These are phyloP conservation scores for Merodon equestris DNA, from an alignment of 2,888 invertebrate genomes.

Conservation along the genomic window DNA sequence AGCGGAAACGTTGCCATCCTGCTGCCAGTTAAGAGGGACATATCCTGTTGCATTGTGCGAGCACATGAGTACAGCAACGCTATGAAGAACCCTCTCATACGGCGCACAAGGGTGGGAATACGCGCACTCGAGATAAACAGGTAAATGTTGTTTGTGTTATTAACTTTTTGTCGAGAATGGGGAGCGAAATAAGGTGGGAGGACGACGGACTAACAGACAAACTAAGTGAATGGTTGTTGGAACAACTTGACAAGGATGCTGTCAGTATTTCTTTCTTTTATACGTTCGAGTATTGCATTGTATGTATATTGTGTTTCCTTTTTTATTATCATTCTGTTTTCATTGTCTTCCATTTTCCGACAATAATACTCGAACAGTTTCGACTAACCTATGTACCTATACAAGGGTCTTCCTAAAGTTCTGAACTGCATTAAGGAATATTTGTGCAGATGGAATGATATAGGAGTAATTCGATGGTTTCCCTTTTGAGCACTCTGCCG, in stretches of 20 bases:
- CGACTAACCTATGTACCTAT: not conserved
- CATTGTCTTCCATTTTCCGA: slow-evolving; percentile 45
- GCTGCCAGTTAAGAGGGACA: slow-evolving; percentile 58
- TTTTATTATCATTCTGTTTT: slow-evolving; percentile 20
- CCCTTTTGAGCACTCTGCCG: slow-evolving; percentile 22
- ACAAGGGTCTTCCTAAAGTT: slow-evolving; percentile 10
- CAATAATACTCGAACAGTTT: slow-evolving; percentile 37
- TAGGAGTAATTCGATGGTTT: slow-evolving; percentile 45
- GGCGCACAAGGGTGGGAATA: slow-evolving; percentile 12
- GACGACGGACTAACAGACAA: not conserved
- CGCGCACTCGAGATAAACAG: slow-evolving; percentile 61
- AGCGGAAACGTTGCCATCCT: slow-evolving; percentile 57
- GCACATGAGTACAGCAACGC: slow-evolving; percentile 1
- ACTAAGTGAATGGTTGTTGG: slow-evolving; percentile 19
- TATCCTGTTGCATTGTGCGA: slow-evolving; percentile 62
- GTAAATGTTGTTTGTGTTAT: slow-evolving; percentile 65
- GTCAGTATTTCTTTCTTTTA: slow-evolving; percentile 54
- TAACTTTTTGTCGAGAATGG: slow-evolving; percentile 32
- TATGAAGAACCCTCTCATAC: slow-evolving; percentile 6
- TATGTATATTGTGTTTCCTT: slow-evolving; percentile 1
- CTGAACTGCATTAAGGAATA: slow-evolving; percentile 14
- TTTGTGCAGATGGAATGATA: slow-evolving; percentile 24
- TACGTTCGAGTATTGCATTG: slow-evolving; percentile 23
- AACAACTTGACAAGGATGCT: slow-evolving; percentile 62
- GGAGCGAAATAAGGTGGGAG: not conserved